These are phyloP conservation scores for Ophioninae sp. DNA, from an alignment of 2,888 invertebrate genomes.

Conservation along the genomic window DNA sequence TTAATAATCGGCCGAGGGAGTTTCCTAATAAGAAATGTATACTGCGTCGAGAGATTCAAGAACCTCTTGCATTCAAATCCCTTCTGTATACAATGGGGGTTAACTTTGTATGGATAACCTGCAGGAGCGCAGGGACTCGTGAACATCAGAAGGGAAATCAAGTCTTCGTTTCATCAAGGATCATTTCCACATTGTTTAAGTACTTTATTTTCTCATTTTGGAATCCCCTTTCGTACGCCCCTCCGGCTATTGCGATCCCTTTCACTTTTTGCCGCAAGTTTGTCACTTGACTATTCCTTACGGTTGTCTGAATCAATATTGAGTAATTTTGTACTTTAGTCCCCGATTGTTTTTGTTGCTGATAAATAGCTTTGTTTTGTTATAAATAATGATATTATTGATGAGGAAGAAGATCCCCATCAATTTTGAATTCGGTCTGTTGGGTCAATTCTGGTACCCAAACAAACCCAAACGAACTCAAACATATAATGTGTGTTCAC, in stretches of 20 bases:
- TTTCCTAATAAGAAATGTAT: not conserved
- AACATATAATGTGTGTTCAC: too few species aligned
- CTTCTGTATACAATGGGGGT: not conserved
- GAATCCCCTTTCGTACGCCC: not conserved
- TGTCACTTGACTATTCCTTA: not conserved
- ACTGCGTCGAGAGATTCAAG: not conserved
- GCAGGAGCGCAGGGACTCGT: not conserved
- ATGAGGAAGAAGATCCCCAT: too few species aligned
- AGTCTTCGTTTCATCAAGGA: not conserved
- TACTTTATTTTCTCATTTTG: not conserved
- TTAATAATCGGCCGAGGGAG: not conserved
- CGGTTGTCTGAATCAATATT: not conserved
- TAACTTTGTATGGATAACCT: not conserved
- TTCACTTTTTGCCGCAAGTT: not conserved
- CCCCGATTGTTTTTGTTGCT: too few species aligned
- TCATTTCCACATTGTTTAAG: not conserved
- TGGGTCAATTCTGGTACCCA: too few species aligned
- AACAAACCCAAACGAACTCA: too few species aligned
- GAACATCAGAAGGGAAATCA: not conserved
- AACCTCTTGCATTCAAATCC: not conserved
- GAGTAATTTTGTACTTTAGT: too few species aligned
- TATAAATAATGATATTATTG: too few species aligned
- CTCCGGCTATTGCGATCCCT: not conserved
- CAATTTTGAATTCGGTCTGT: too few species aligned
- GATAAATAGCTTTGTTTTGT: too few species aligned